Base-by-base conservation (phyloP, 1,140 invertebrate genomes). In the Dreissena rostriformis region DNA sequence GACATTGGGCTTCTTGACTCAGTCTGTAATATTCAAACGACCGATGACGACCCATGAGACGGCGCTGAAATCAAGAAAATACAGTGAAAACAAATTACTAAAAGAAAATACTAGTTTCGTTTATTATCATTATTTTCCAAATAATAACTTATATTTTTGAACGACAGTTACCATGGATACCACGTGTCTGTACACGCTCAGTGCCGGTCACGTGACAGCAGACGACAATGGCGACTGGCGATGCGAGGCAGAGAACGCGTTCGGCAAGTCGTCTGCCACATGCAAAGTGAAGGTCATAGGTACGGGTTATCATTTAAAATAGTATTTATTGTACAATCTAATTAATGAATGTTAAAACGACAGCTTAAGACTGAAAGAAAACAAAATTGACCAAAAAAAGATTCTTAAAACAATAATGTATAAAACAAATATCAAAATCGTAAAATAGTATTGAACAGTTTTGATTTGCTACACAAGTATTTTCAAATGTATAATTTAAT, bases 261-360 rank as follows among this genome's bases (percentile, higher is more conserved):
- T 66, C 22, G 80, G 80, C n/a, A 49, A 51, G 39, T 52, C 80
- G 17, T 82, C 80, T 8, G 72, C 80, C 19, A 75, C 80, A 53
- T 82, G 80, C 52, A 67, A 24, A 15, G 80, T 82, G 52, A 82
- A 68, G 28, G 80, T 82, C 15, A 4, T 82, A 26, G 80, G 80
- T 82, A 82, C 70, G 22, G 57, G 17, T 28, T 28, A 24, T 26
- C n/a, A 14, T 22, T 61, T 14, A 55, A 72, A 24, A 2, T 28
- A 68, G 1, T n/a, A 26, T 26, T 17, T 28, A 5, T 68, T 1
- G 28, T 26, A 24, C 19, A 24, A 29, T 17, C 6, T 22, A 8
- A 4, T 26, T 7, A 5, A 68, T 7, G 17, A 17, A n/a, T n/a
- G 14, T 11, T 67, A 15, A 17, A 24, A 15, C 14, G 17, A 14